phyloP scores from a whole-genome alignment of 2,888 invertebrate genomes.

The Acleris holmiana region DNA sequence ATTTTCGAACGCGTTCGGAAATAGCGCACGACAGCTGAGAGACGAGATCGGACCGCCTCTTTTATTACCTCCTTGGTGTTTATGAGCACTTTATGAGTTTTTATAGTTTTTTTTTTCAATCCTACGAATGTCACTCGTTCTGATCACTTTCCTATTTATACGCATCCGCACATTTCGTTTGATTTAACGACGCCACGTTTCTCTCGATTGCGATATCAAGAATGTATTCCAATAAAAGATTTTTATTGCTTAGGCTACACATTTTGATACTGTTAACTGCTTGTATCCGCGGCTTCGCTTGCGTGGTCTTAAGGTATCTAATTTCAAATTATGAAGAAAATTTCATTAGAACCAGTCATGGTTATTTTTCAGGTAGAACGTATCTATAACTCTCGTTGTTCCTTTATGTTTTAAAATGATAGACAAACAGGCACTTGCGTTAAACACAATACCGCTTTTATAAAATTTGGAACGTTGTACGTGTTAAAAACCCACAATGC shows the following conservation, averaged over 20 bases:
- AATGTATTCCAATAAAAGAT: constrained; percentile 25
- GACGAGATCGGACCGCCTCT: constrained; percentile 74
- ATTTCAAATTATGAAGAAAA: too few relatives aligned
- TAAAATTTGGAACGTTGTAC: too few relatives aligned
- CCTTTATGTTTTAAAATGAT: too few relatives aligned
- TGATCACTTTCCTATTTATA: constrained; percentile 59
- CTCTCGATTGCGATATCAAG: constrained; percentile 30
- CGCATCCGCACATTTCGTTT: constrained; percentile 60
- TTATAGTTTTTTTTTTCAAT: constrained; percentile 78
- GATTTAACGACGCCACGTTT: constrained; percentile 29
- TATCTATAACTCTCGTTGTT: too few relatives aligned
- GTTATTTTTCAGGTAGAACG: too few relatives aligned
- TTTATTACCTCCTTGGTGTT: constrained; percentile 82
- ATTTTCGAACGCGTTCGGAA: constrained; percentile 79
- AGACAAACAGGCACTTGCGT: too few relatives aligned
- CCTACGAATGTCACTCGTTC: constrained; percentile 70
- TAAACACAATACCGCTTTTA: too few relatives aligned
- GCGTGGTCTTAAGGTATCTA: too few relatives aligned
- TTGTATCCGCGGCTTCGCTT: too few relatives aligned
- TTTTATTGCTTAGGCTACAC: constrained; percentile 6
- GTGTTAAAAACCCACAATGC: too few relatives aligned
- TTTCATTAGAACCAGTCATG: too few relatives aligned
- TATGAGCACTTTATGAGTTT: constrained; percentile 83
- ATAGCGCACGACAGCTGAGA: constrained; percentile 83
- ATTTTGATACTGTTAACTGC: not conserved